Conservation (phyloP, 1,140 invertebrate species). For the Stegodyphus mimosarum region DNA sequence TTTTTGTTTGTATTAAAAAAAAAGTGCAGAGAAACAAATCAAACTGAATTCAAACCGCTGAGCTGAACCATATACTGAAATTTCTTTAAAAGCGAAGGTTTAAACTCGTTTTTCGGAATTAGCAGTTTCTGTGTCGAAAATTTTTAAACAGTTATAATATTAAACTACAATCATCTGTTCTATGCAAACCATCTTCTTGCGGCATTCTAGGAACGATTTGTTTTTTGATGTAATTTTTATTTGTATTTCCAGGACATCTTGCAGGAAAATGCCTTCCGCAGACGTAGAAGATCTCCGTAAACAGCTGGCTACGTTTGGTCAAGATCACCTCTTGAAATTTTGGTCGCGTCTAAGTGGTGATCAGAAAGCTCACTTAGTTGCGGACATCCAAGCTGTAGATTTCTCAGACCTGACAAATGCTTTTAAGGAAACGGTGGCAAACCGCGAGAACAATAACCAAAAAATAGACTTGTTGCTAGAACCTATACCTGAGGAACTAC, state of each 20-base stretch:
- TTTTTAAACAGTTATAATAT: no score
- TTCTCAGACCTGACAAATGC: conserved; percentile 41
- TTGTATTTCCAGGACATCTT: conserved; percentile 37
- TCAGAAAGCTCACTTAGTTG: conserved; percentile 48
- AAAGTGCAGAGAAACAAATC: no score
- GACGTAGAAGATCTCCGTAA: conserved; percentile 42
- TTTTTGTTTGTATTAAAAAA: no score
- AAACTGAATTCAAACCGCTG: no score
- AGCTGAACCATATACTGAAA: no score
- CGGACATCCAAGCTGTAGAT: conserved; percentile 60
- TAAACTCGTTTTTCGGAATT: no score
- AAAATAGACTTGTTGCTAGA: conserved; percentile 82
- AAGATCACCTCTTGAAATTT: conserved; percentile 88
- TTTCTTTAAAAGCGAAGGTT: no score
- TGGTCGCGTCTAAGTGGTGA: conserved; percentile 79
- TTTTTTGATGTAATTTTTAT: not conserved
- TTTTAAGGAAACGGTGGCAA: conserved; percentile 27
- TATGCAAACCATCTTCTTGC: no score
- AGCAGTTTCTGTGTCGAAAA: no score
- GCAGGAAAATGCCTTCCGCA: conserved; percentile 52
- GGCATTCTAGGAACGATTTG: no score
- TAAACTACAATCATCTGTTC: no score
- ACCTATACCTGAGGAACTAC: conserved; percentile 81
- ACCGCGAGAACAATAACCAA: conserved; percentile 69
- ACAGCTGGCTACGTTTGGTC: conserved; percentile 70